phyloP scores from a whole-genome alignment of 2,113 vertebrate species.

The Isichthys henryi region DNA sequence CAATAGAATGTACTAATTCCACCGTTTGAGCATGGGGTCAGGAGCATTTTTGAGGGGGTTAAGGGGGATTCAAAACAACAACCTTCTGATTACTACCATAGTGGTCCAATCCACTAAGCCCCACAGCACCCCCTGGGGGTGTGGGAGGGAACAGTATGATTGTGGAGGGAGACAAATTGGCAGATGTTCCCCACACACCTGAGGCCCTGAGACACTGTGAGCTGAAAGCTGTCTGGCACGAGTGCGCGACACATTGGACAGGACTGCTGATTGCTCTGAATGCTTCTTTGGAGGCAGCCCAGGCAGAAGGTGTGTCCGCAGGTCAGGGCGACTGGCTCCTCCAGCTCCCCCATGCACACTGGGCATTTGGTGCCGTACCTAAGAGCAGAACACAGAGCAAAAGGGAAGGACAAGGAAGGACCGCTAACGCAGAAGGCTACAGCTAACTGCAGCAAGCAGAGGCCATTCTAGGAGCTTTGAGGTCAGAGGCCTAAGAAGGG shows the following conservation, averaged over 20 bases:
- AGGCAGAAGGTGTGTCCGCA: constrained; percentile 57
- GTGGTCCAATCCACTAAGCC: not conserved
- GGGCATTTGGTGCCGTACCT: constrained; percentile 55
- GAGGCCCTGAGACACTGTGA: constrained; percentile 31
- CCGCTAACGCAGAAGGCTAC: not conserved
- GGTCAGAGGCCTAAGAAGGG: too few relatives aligned
- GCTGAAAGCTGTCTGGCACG: constrained; percentile 32
- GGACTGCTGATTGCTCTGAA: not conserved
- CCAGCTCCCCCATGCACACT: constrained; percentile 48
- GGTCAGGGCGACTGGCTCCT: constrained; percentile 49
- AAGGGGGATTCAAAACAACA: not conserved
- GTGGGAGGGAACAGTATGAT: not conserved
- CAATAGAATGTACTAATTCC: not conserved
- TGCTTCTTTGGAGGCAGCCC: constrained; percentile 38
- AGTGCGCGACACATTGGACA: constrained; percentile 50
- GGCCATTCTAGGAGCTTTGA: too few relatives aligned
- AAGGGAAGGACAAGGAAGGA: not conserved
- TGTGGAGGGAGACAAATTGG: not conserved
- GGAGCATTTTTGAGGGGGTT: not conserved
- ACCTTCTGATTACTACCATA: not conserved
- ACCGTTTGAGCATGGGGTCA: not conserved
- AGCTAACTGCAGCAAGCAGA: not conserved
- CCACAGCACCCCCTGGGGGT: not conserved
- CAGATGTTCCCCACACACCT: constrained; percentile 38
- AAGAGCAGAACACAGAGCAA: not conserved